Base-by-base conservation (phyloP, 2,797 vertebrate species). In the Taenioides sp. region DNA sequence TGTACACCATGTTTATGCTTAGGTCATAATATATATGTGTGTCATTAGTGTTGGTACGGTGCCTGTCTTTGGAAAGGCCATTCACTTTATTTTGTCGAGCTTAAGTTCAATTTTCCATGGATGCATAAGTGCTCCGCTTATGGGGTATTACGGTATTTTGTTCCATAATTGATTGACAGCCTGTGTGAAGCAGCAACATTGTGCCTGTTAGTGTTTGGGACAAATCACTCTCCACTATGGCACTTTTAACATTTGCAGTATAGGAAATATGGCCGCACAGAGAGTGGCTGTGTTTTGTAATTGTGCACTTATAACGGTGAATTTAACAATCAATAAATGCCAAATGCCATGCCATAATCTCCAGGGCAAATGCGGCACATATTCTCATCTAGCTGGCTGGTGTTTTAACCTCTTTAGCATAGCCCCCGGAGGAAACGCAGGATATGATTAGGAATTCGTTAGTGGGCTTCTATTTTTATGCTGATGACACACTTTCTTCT, bases 381-480 rank as follows among this genome's bases (percentile, higher is more conserved):
- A 92, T 92, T 89, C 90, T 93, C 92, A 89, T 92, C 86, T 83
- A 88, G 78, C 75, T 25, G 80, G 87, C 89, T 87, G 84, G 80
- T 90, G 89, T 89, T 90, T 92, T 93, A 93, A 92, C 92, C 90
- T 93, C 92, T 90, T 94, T 92, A 92, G 86, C 87, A 78, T 72
- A 75, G 87, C 87, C 93, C 93, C 92, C 89, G 47, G 91, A 92
- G 94, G 91, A 92, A 90, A 89, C 57, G 77, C 78, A 84, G 87
- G 89, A 90, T 92, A 93, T 94, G 92, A 94, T 93, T 94, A 93
- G 92, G 93, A 93, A 93, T 94, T 94, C 86, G 93, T 94, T 94
- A 92, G 92, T 83, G 62, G 86, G 90, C 88, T 94, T 92, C 93
- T 94, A 94, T 94, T 94, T 94, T 93, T 92, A 92, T 93, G 92